phyloP scores from a whole-genome alignment of 2,113 vertebrate genomes.

The Neotragus moschatus region DNA sequence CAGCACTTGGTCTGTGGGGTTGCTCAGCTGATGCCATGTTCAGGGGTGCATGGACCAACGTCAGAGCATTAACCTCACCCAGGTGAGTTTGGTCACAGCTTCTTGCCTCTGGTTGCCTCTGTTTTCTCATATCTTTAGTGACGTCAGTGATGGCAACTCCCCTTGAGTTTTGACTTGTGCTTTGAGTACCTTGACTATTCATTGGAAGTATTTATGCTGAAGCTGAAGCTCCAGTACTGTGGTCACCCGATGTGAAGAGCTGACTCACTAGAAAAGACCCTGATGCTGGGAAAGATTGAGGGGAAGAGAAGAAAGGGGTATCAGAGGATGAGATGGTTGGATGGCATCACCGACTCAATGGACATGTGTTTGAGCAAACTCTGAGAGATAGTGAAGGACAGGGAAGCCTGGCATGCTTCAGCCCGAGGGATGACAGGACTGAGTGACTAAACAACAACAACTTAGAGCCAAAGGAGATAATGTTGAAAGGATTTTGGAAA shows the following conservation, averaged over 20 bases:
- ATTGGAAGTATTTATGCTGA: neutral
- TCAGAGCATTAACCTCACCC: neutral
- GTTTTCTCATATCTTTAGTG: neutral
- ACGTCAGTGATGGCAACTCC: accelerated
- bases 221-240: neutral
- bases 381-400: neutral
- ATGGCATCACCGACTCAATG: neutral
- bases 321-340: neutral
- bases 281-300: neutral
- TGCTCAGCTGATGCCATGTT: neutral
- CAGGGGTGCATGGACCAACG: neutral
- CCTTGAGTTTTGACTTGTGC: neutral
- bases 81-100: neutral
- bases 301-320: neutral
- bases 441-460: neutral
- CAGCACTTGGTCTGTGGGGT: neutral
- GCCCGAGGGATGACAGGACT: neutral
- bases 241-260: neutral
- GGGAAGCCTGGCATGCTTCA: neutral
- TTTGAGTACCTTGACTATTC: neutral
- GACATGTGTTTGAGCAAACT: neutral
- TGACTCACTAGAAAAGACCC: neutral
- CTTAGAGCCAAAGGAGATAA: neutral
- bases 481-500: neutral
- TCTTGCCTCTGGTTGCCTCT: neutral